Evolutionary conservation across 2,888 invertebrate genomes (phyloP), one percentile per base, ranked within the genome.

Genomic region (Sarcophaga carnaria): DNA sequence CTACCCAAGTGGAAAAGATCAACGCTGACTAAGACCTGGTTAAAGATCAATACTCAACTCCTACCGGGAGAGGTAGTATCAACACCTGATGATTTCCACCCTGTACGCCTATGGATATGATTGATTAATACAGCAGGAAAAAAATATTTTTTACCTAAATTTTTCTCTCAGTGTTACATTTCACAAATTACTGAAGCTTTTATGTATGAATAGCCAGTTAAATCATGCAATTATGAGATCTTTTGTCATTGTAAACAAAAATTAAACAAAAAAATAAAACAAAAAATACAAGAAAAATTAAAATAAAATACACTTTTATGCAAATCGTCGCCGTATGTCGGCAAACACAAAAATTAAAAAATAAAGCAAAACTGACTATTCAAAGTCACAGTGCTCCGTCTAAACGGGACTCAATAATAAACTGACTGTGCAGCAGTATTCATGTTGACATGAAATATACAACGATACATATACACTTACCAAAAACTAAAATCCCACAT

Each of bases 161-260:
- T 20, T 66, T 80, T 80, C n/a, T 45, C 37, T 60, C 4, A 70
- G 80, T 84, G 84, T 80, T 54, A n/a, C 6, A n/a, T 4, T 74
- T 47, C 74, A 49, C 70, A 80, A 76, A 83, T 78, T 74, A 72
- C 72, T 83, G 54, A 14, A 77, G 71, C 71, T 62, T 71, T 27
- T 49, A 45, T 82, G 67, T 84, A 90, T 92, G 92, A 92, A 92
- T 92, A 91, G 92, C 89, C 88, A 89, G 90, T 90, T 92, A 92
- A 92, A 92, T 92, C 92, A 92, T 92, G 92, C 92, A 92, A 92
- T 92, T 92, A 92, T 92, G 92, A 92, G 90, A 87, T 91, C 91
- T 92, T 92, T 91, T 91, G 91, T 91, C 90, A 88, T 80, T 85
- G 84, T 85, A 85, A 85, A 77, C 84, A 66, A 80, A 67, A 83